Conservation (phyloP, 2,888 invertebrate genomes). For the Beris chalybata region DNA sequence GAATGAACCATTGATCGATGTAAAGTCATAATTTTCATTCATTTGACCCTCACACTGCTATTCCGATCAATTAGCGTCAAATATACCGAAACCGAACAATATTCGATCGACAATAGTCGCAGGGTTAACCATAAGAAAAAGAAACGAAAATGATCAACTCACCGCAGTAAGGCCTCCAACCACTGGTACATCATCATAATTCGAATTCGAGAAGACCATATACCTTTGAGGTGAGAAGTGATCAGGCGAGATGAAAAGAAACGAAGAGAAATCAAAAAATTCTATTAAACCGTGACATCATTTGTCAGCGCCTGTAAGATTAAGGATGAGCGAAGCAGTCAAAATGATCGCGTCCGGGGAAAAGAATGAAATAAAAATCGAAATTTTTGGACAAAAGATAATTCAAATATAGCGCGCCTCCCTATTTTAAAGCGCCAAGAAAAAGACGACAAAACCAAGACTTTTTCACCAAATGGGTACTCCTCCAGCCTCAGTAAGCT, state of each 20-base stretch:
- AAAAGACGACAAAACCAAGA: background rate
- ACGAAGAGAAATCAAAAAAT: slow-evolving; percentile 32
- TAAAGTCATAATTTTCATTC: slow-evolving; percentile 29
- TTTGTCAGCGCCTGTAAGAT: slow-evolving; percentile 33
- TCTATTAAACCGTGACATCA: slow-evolving; percentile 39
- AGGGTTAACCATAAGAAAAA: background rate
- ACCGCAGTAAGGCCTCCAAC: slow-evolving; percentile 9
- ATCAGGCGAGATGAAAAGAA: background rate
- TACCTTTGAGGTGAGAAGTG: background rate
- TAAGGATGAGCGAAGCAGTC: background rate
- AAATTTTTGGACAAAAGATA: too few species aligned
- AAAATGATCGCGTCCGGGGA: slow-evolving; percentile 1
- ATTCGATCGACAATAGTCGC: slow-evolving; percentile 1
- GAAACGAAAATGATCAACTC: slow-evolving; percentile 22
- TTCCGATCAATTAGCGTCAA: slow-evolving; percentile 29
- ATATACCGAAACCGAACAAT: slow-evolving; percentile 20
- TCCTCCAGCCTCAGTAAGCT: too few species aligned
- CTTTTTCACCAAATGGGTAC: background rate
- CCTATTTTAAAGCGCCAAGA: too few species aligned
- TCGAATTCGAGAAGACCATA: background rate
- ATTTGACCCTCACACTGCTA: slow-evolving; percentile 28
- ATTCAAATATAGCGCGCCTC: too few species aligned
- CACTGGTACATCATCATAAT: background rate
- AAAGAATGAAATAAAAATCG: slow-evolving; percentile 3
- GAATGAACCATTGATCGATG: slow-evolving; percentile 22